A percentile compares a stretch with the other conserved stretches of the same genome.
Evolutionary conservation across 2,113 vertebrate species (phyloP).

Genomic region (Lepus americanus): DNA sequence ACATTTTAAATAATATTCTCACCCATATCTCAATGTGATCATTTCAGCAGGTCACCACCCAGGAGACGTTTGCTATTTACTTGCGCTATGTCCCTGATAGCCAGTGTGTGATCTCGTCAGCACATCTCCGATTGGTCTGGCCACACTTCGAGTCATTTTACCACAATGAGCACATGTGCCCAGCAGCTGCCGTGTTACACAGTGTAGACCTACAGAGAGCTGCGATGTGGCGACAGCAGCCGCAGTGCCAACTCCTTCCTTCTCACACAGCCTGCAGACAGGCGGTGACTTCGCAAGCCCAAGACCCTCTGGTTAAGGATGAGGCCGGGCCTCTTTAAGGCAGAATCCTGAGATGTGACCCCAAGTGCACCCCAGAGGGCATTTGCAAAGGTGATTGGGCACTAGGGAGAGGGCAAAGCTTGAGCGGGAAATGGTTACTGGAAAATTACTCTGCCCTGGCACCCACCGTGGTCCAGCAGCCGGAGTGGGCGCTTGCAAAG

Average conservation of each 20-base stretch:
- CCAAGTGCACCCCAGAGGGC: not conserved
- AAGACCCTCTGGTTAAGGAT: not conserved
- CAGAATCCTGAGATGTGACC: not conserved
- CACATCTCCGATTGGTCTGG: not conserved
- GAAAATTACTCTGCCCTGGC: not conserved
- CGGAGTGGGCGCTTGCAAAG: not conserved
- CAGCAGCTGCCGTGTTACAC: not conserved
- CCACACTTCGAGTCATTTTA: not conserved
- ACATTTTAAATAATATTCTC: slow-evolving; percentile 8
- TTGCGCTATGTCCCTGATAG: slow-evolving; percentile 24
- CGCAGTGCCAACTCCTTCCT: not conserved
- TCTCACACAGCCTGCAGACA: not conserved
- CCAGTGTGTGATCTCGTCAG: not conserved
- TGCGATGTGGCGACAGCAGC: not conserved
- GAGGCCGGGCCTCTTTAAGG: not conserved
- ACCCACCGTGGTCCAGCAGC: not conserved
- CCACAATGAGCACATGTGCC: not conserved
- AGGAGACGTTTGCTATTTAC: not conserved
- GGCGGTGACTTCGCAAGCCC: not conserved
- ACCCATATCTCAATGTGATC: not conserved
- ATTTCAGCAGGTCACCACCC: not conserved
- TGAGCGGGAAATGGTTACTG: not conserved
- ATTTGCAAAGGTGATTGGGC: not conserved
- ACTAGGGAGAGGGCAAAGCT: not conserved
- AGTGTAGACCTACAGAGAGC: not conserved